Conservation (phyloP, 2,888 invertebrate species). For the Orthonevra nobilis region DNA sequence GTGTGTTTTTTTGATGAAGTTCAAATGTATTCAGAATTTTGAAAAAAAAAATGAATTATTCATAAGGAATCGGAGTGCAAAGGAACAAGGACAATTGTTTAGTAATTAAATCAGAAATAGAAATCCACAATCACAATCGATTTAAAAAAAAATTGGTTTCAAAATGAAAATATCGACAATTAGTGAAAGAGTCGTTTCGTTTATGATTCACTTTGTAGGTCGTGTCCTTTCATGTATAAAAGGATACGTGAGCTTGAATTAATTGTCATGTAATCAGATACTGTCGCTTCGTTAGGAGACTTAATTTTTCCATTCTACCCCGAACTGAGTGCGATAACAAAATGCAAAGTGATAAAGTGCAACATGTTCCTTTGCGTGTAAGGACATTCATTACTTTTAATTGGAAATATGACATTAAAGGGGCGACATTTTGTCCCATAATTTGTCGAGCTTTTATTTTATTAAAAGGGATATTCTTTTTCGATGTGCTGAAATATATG, state of each 20-base stretch:
- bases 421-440: neutral
- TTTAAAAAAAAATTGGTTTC: neutral
- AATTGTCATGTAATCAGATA: slow-evolving; percentile 34
- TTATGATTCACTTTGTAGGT: neutral
- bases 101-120: slow-evolving; percentile 15
- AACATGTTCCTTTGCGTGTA: slow-evolving; percentile 18
- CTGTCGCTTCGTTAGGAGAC: neutral
- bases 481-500: no score
- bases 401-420: slow-evolving; percentile 22
- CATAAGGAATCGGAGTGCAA: no score
- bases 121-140: no score
- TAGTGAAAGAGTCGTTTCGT: neutral
- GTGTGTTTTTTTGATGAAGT: no score
- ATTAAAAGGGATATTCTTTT: slow-evolving; percentile 3
- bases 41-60: no score
- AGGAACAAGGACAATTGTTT: neutral
- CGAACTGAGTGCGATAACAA: neutral
- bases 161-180: neutral
- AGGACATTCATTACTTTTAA: slow-evolving; percentile 28
- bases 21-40: neutral
- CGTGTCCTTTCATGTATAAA: no score
- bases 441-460: neutral
- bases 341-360: slow-evolving; percentile 18
- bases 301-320: neutral
- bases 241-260: slow-evolving; percentile 51